Conservation (phyloP, 35 echinoderm and acorn worm species). For the Ophiothrix spiculata region DNA sequence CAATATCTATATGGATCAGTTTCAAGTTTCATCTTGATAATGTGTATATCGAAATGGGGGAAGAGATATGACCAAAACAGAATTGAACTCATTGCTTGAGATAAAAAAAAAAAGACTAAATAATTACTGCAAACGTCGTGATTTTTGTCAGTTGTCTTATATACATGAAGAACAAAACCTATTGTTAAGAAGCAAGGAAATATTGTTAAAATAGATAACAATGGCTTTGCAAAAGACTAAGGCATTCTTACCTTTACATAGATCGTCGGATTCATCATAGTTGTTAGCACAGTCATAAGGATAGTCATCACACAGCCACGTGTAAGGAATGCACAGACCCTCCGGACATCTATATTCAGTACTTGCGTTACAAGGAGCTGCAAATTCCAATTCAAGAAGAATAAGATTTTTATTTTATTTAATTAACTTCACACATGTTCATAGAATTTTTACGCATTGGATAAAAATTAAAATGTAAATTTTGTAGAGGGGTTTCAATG, state of each 20-base stretch:
- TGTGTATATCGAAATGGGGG: too few species aligned
- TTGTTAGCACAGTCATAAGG: constrained; percentile 74
- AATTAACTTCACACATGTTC: not conserved
- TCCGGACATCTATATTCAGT: constrained; percentile 62
- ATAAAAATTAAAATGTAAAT: not conserved
- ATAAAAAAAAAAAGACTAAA: not conserved
- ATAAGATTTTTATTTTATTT: not conserved
- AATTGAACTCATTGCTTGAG: too few species aligned
- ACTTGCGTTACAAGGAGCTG: constrained; percentile 23
- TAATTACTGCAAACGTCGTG: not conserved
- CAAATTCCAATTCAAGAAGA: not conserved
- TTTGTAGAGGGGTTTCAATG: not conserved
- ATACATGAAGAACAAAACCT: not conserved
- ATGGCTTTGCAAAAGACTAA: not conserved
- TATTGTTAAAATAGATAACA: not conserved
- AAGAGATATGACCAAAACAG: too few species aligned
- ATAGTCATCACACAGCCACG: constrained; percentile 61
- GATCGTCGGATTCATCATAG: constrained; percentile 59
- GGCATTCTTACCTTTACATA: constrained; percentile 50
- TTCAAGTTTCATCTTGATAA: too few species aligned
- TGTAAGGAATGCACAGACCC: constrained; percentile 62
- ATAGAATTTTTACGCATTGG: not conserved
- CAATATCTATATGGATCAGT: too few species aligned
- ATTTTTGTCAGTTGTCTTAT: not conserved
- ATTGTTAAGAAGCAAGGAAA: not conserved